Conservation (phyloP, 2,888 invertebrate species). For the Branchipolynoe longqiensis region DNA sequence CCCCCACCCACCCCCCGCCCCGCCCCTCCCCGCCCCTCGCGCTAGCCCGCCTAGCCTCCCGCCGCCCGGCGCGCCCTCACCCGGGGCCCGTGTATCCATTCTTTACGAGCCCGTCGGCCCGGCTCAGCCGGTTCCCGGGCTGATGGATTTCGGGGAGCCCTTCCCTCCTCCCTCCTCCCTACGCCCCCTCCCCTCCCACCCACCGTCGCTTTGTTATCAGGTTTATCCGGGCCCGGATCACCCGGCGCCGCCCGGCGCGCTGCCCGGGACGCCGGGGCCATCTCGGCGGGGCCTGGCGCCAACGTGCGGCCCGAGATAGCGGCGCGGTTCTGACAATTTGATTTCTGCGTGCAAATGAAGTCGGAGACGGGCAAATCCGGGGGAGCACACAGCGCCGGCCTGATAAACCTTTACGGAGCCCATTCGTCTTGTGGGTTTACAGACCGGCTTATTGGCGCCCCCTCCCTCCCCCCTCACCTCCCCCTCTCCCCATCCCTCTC, state of each 20-base stretch:
- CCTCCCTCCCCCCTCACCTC: neutral
- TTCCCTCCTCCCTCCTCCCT: neutral
- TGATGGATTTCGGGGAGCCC: slow-evolving; percentile 38
- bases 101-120: slow-evolving; percentile 40
- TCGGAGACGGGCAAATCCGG: slow-evolving; percentile 45
- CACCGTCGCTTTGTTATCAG: slow-evolving; percentile 35
- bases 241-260: slow-evolving; percentile 1
- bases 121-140: slow-evolving; percentile 6
- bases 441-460: slow-evolving; percentile 34
- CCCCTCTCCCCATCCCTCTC: neutral
- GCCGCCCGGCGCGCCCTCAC: neutral
- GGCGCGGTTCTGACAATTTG: slow-evolving; percentile 41
- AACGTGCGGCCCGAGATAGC: slow-evolving; percentile 40
- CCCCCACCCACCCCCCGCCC: neutral
- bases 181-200: neutral
- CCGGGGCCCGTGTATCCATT: slow-evolving; percentile 8
- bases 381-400: slow-evolving; percentile 22
- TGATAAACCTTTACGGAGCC: slow-evolving; percentile 50
- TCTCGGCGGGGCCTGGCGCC: slow-evolving; percentile 15
- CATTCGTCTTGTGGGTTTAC: slow-evolving; percentile 54
- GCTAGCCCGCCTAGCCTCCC: neutral
- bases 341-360: slow-evolving; percentile 57
- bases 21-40: neutral
- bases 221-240: slow-evolving; percentile 29
- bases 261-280: slow-evolving; percentile 19